Conservation (phyloP, 2,888 invertebrate species). For the Elysia crispata region DNA sequence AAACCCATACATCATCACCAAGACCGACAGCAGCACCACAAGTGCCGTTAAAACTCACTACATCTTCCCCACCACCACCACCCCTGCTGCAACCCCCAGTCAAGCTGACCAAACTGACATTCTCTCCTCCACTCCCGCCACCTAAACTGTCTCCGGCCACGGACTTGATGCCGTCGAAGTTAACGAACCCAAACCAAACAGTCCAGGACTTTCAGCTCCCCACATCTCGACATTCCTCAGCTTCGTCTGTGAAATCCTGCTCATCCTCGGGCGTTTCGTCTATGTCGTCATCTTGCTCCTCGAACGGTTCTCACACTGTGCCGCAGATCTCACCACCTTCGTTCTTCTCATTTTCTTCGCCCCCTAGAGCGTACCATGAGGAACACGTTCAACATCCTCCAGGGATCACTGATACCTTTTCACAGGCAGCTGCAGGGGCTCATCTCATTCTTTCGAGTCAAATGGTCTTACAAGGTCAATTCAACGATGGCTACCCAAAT, state of each 20-base stretch:
- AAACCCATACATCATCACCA: not conserved
- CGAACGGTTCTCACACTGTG: not conserved
- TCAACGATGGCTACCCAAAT: not conserved
- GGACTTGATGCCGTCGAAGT: not conserved
- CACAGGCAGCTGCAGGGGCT: no score
- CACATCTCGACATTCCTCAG: constrained; percentile 28
- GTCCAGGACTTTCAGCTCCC: no score
- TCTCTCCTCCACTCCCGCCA: constrained; percentile 12
- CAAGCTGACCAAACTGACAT: no score
- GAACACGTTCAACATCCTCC: no score
- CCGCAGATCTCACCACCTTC: not conserved
- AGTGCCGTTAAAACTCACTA: not conserved
- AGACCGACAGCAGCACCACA: no score
- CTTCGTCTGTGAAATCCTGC: constrained; percentile 36
- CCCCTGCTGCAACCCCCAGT: not conserved
- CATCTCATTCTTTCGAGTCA: constrained; percentile 39
- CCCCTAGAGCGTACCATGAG: no score
- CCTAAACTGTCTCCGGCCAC: not conserved
- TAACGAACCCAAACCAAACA: no score
- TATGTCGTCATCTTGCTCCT: constrained; percentile 12
- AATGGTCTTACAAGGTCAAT: constrained; percentile 43
- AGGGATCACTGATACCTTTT: no score
- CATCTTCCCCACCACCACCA: constrained; percentile 18
- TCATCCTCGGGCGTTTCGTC: constrained; percentile 30
- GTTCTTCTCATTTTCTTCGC: no score